Evolutionary conservation across 2,888 invertebrate species (phyloP).

Genomic region (Bugulina stolonifera): DNA sequence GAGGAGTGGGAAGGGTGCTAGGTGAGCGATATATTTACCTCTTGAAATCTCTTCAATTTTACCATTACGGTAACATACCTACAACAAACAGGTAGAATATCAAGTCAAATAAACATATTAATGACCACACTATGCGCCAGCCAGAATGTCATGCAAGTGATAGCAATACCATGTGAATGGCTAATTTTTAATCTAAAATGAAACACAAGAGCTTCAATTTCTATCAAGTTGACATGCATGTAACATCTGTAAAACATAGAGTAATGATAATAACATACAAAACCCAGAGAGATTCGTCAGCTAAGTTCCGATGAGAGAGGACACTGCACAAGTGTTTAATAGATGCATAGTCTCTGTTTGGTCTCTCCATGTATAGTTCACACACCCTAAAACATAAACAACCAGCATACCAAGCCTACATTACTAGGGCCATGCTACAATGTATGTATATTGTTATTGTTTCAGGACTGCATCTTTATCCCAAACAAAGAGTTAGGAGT

Average conservation of each 20-base stretch:
- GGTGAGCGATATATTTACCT: neutral
- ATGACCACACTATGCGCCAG: neutral
- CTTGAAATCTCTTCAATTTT: neutral
- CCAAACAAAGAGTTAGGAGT: too few species aligned
- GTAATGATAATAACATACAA: too few species aligned
- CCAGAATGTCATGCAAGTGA: neutral
- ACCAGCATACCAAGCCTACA: too few species aligned
- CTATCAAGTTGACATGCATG: too few species aligned
- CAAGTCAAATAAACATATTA: neutral
- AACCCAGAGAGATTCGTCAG: neutral
- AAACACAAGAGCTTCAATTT: too few species aligned
- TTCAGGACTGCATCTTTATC: too few species aligned
- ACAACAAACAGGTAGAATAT: neutral
- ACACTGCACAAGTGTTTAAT: neutral
- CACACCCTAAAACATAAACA: slow-evolving; percentile 4
- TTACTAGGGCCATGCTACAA: too few species aligned
- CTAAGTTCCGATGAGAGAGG: neutral
- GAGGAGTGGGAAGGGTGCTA: neutral
- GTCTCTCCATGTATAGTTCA: neutral
- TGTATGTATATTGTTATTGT: too few species aligned
- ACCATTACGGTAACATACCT: slow-evolving; percentile 3
- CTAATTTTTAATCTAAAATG: too few species aligned
- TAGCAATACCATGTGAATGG: too few species aligned
- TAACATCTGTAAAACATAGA: too few species aligned
- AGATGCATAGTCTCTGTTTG: neutral